Evolutionary conservation across 2,113 vertebrate genomes (phyloP).

Genomic region (Pyxicephalus adspersus): DNA sequence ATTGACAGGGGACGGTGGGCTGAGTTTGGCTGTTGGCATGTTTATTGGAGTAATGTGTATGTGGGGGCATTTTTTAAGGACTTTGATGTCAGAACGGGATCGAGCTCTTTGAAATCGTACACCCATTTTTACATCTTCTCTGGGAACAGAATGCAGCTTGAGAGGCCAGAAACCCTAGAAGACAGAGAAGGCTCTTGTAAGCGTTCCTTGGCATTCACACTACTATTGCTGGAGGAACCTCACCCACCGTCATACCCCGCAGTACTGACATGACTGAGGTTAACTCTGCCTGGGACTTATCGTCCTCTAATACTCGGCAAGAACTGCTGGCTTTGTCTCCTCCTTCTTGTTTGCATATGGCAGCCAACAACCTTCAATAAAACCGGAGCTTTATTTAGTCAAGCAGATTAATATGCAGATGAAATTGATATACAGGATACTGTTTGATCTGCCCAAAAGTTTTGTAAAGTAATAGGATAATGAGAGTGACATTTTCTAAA

Average conservation of each 20-base stretch:
- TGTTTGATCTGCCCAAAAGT: no score
- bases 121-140: constrained; percentile 27
- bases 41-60: constrained; percentile 34
- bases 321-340: background rate
- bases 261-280: constrained; percentile 4
- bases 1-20: constrained; percentile 45
- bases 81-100: constrained; percentile 55
- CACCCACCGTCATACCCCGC: background rate
- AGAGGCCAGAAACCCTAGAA: constrained; percentile 48
- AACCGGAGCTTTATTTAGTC: no score
- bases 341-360: constrained; percentile 8
- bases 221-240: background rate
- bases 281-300: constrained; percentile 11
- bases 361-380: background rate
- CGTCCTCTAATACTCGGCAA: background rate
- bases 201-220: constrained; percentile 38
- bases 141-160: constrained; percentile 44
- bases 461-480: no score
- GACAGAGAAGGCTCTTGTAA: constrained; percentile 15
- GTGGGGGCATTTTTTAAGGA: constrained; percentile 15
- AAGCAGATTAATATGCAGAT: no score
- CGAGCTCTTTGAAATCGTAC: constrained; percentile 51
- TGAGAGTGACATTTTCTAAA: no score
- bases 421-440: no score
- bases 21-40: constrained; percentile 23